Evolutionary conservation across 2,888 invertebrate genomes (phyloP).

Genomic region (Entomobrya multifasciata): DNA sequence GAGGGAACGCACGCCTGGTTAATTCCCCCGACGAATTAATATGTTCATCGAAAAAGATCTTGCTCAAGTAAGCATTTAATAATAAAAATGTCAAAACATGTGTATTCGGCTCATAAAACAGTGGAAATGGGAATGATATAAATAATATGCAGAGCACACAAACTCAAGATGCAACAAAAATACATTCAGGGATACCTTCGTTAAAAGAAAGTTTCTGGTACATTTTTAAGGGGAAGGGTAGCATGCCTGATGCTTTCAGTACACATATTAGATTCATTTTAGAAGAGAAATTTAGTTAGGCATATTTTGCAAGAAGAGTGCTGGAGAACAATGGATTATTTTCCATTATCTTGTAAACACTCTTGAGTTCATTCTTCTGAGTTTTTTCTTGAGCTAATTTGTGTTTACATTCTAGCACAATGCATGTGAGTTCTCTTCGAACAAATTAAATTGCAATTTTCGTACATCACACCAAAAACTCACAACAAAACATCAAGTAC

Average conservation of each 20-base stretch:
- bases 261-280: no score
- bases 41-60: conserved; percentile 26
- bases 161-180: no score
- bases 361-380: no score
- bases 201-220: no score
- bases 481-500: not conserved
- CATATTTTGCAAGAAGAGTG: no score
- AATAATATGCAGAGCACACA: not conserved
- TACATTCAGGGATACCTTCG: no score
- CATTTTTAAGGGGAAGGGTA: no score
- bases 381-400: not conserved
- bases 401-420: no score
- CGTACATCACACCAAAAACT: conserved; percentile 41
- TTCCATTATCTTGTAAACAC: no score
- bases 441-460: conserved; percentile 63
- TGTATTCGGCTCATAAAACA: not conserved
- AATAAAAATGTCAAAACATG: conserved; percentile 33
- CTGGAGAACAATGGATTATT: no score
- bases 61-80: not conserved
- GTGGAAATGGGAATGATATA: not conserved
- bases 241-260: no score
- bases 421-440: conserved; percentile 16
- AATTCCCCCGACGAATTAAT: conserved; percentile 65
- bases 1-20: conserved; percentile 37
- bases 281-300: no score